Evolutionary conservation across 2,888 invertebrate species (phyloP).

Genomic region (Oscheius onirici): DNA sequence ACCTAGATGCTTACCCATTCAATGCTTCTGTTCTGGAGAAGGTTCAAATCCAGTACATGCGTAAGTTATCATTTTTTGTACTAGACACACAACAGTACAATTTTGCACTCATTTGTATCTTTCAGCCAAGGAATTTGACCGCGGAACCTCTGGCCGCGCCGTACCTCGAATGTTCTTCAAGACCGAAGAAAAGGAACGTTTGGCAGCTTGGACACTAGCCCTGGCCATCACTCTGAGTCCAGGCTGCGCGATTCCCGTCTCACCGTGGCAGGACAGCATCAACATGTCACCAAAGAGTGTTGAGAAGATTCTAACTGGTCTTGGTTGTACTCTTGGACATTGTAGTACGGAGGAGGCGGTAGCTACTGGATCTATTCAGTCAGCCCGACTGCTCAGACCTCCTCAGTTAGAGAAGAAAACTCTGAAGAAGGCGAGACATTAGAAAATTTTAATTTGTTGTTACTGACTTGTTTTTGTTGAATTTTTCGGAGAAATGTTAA

Average conservation of each 20-base stretch:
- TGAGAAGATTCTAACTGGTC: conserved; percentile 40
- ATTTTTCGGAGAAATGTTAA: too few species aligned
- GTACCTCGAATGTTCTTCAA: conserved; percentile 40
- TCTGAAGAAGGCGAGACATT: conserved; percentile 11
- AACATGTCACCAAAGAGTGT: conserved; percentile 17
- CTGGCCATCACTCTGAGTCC: conserved; percentile 37
- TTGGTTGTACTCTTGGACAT: conserved; percentile 45
- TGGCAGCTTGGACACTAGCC: conserved; percentile 50
- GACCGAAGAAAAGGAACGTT: conserved; percentile 41
- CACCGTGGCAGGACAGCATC: conserved; percentile 21
- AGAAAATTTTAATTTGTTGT: neutral
- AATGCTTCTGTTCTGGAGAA: conserved; percentile 42
- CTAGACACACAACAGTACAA: too few species aligned
- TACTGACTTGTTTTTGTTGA: neutral
- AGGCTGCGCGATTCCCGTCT: conserved; percentile 16
- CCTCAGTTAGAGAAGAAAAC: conserved; percentile 26
- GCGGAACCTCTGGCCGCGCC: conserved; percentile 27
- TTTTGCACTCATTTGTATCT: conserved; percentile 3
- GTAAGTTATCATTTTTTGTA: conserved; percentile 19
- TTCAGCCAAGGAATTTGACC: conserved; percentile 35
- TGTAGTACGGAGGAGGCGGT: conserved; percentile 38
- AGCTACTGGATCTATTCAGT: conserved; percentile 37
- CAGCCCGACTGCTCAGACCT: conserved; percentile 42
- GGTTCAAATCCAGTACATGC: conserved; percentile 42
- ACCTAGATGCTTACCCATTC: conserved; percentile 41